Conservation (phyloP, 2,113 vertebrate species). For the Hemiprocne comata region DNA sequence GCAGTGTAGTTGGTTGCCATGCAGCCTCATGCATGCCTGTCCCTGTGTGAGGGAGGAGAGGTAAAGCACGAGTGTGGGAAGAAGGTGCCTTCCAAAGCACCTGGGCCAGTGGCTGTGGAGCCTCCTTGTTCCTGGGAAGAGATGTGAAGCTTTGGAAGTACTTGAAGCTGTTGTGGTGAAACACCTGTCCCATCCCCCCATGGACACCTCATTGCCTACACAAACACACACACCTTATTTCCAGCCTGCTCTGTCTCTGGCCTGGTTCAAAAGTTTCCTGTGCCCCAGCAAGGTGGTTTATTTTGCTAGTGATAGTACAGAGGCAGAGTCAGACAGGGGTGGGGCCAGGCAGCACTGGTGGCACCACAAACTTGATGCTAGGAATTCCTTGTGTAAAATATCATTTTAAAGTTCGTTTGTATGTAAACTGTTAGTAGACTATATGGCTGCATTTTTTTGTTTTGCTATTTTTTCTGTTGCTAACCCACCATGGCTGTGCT, state of each 20-base stretch:
- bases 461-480: not conserved
- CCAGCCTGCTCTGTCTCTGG: not conserved
- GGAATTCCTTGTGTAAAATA: not conserved
- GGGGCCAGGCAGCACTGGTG: not conserved
- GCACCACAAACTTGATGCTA: not conserved
- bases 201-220: accelerated
- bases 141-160: not conserved
- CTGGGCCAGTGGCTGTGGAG: not conserved
- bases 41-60: not conserved
- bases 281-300: not conserved
- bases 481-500: not conserved
- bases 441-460: no score
- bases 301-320: not conserved
- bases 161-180: not conserved
- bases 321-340: not conserved
- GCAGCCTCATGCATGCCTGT: accelerated
- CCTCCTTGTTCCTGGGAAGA: not conserved
- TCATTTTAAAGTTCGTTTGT: not conserved
- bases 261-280: not conserved
- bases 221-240: no score
- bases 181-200: not conserved
- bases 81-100: not conserved
- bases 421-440: not conserved
- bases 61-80: not conserved
- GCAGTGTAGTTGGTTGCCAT: not conserved